Base-by-base conservation (phyloP, 92 coral and sea anemone genomes). In the Epizoanthus stellaris region DNA sequence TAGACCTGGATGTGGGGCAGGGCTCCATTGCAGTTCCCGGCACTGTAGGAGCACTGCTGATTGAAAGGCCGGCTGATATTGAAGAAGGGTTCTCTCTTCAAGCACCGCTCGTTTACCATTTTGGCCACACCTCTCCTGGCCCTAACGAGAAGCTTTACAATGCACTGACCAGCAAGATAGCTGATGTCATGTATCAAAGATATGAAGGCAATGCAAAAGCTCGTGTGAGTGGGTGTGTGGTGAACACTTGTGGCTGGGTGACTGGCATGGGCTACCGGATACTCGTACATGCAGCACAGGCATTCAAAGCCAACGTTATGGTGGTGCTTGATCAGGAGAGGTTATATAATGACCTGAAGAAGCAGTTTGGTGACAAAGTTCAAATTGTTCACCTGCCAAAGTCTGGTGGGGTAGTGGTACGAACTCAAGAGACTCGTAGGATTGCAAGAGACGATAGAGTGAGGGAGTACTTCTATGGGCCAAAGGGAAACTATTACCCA, bases 221-320 rank as follows among this genome's bases (percentile, higher is more conserved):
- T 58, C 91, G 89, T 39, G 93, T 88, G 36, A 95, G 99, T 87
- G 99, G 99, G 58, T 92, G 94, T 79, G 87, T 96, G 19, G 91
- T 96, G 75, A 96, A 96, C 64, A 95, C 99, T 20, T 96, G 99
- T 93, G 99, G 99, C 43, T 96, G 99, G 99, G 99, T 96, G 64
- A 95, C 98, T 75, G 99, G 99, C 39, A 76, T 88, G 85, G 99
- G 99, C 17, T 96, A 89, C 86, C 89, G 95, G 81, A 92, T 93
- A 86, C 86, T 96, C 19, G 97, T 95, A 13, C 99, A 96, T 93
- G 99, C 99, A 63, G 98, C 97, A 49, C 89, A 92, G 70, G 94
- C 90, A 43, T 93, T 96, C 85, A 93, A 96, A 80, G 99, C 92
- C 36, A 93, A 96, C 85, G 95, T 96, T 11, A 91, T 96, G 40